These are phyloP conservation scores for Ivindomyrus marchei DNA, from an alignment of 2,113 vertebrate genomes.

Conservation along the genomic window DNA sequence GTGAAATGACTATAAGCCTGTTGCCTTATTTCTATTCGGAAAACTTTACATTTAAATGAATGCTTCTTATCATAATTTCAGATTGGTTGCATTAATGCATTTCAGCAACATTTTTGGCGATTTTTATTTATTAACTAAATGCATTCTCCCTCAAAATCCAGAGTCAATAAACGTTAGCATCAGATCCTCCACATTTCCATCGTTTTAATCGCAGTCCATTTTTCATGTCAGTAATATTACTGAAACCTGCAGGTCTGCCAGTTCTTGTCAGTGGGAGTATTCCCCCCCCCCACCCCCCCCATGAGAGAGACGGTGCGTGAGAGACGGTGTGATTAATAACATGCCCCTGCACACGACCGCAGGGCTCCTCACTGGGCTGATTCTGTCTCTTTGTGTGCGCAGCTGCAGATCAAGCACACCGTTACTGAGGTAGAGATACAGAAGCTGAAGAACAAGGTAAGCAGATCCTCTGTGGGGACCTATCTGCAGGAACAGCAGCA, in stretches of 20 bases:
- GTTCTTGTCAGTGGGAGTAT: not conserved
- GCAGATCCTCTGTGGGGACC: slow-evolving; percentile 33
- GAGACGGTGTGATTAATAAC: slow-evolving; percentile 57
- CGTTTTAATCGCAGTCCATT: not conserved
- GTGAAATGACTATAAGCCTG: not conserved
- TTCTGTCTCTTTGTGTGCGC: slow-evolving; percentile 54
- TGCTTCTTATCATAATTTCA: not conserved
- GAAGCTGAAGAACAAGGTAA: slow-evolving; percentile 98
- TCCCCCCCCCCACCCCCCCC: slow-evolving; percentile 13
- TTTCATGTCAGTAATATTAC: not conserved
- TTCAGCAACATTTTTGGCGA: not conserved
- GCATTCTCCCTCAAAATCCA: not conserved
- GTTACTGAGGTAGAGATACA: slow-evolving; percentile 98
- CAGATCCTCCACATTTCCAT: not conserved
- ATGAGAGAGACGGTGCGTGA: not conserved
- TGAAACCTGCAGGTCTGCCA: no score
- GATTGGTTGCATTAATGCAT: no score
- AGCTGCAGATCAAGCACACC: slow-evolving; percentile 98
- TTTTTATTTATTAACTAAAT: not conserved
- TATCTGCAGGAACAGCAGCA: not conserved
- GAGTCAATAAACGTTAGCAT: not conserved
- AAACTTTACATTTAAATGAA: not conserved
- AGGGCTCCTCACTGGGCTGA: slow-evolving; percentile 40
- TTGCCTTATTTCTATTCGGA: not conserved
- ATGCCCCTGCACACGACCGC: slow-evolving; percentile 57